Percentiles rank a stretch among this genome's conserved stretches.
These are phyloP conservation scores for Sebastes steindachneri DNA, from an alignment of 2,797 vertebrate species.

Conservation along the genomic window DNA sequence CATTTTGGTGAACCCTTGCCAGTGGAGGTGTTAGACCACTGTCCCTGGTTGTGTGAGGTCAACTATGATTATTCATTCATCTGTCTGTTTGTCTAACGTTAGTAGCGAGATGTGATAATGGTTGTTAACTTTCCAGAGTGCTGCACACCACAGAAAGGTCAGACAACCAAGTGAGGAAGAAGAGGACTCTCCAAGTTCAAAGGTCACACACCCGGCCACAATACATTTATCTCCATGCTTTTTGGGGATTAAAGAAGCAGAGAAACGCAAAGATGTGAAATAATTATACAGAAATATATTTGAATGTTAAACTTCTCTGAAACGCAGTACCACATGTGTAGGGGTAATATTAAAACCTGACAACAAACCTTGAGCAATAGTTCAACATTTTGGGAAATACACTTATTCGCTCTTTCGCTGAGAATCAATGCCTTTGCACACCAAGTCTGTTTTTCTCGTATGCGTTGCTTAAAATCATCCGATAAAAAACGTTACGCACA, in stretches of 20 bases:
- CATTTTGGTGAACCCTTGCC: constrained; percentile 77
- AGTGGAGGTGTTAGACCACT: constrained; percentile 76
- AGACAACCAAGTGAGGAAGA: constrained; percentile 23
- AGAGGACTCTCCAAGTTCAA: constrained; percentile 16
- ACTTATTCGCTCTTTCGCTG: not conserved
- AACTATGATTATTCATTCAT: constrained; percentile 81
- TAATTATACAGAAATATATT: not conserved
- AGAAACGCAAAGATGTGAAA: not conserved
- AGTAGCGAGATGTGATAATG: constrained; percentile 74
- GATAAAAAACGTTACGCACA: no score
- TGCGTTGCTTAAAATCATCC: no score
- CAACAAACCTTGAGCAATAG: not conserved
- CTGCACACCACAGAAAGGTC: constrained; percentile 50
- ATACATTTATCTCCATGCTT: not conserved
- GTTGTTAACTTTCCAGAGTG: constrained; percentile 61
- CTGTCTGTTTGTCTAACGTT: constrained; percentile 68
- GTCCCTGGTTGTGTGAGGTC: constrained; percentile 79
- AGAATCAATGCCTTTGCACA: not conserved
- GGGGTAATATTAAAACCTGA: not conserved
- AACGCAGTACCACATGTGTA: not conserved
- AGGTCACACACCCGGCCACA: not conserved
- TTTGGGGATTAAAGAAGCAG: not conserved
- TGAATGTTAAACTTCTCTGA: not conserved
- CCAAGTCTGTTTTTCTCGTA: no score
- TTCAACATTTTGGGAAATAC: not conserved